Base-by-base conservation (phyloP, 2,888 invertebrate genomes). In the Nysson spinosus region DNA sequence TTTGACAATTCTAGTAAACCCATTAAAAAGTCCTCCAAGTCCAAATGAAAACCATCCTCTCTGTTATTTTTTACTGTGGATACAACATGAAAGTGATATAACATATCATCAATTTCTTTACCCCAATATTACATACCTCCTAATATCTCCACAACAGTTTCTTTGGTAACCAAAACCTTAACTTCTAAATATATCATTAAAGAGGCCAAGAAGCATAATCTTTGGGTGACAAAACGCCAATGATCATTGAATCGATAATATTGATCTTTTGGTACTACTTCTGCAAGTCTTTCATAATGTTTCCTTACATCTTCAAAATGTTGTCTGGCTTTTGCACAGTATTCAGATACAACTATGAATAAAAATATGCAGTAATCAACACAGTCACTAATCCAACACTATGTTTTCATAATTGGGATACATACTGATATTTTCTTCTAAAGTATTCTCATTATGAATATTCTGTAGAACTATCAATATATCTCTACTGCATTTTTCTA, bases 241-340 rank as follows among this genome's bases (percentile, higher is more conserved):
- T 95, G 95, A 79, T 97, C 96, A 72, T 95, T 93, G 83, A 93
- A 97, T 75, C 95, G 91, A 87, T 95, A 96, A 87, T 95, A 97
- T 78, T 96, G 94, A 42, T 93, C 92, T 1, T 88, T 68, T 0
- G 96, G 95, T 24, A 97, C 90, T 50, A 93, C 89, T 34, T 88
- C 84, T 14, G 91, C 90, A 32, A 97, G 88, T 68, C 89, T 90
- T 1, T 85, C 83, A 81, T 93, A 96, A 9, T 92, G 91, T 17
- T 89, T 87, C 4, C 90, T 88, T 0, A 95, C 91, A 50, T 90
- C 90, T 37, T 90, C 91, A 80, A 96, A 93, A 54, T 92, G 83
- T 68, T 90, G 88, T 19, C 94, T 88, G 0, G 93, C 92, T 75
- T 90, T 89, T 1, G 86, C 76, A 79, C 94, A 94, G 3, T 93